phyloP scores from a whole-genome alignment of 2,113 vertebrate genomes.

The Lamprotornis superbus region DNA sequence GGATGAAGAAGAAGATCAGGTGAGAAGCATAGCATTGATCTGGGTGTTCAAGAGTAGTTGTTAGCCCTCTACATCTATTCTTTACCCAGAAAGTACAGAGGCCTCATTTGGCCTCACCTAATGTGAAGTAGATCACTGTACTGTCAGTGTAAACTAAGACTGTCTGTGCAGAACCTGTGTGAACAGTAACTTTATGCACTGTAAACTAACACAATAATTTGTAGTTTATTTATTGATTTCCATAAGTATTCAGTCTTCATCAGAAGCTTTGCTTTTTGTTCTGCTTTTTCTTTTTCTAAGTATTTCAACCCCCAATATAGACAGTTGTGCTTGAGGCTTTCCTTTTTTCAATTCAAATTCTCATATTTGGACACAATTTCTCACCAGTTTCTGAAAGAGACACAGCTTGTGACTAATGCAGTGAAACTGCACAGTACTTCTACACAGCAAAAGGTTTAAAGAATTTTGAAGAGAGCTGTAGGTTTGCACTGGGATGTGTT shows the following conservation, averaged over 20 bases:
- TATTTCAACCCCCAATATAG: neutral
- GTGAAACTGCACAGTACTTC: neutral
- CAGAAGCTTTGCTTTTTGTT: neutral
- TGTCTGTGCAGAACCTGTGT: neutral
- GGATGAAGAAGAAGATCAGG: conserved; percentile 98
- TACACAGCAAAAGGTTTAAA: neutral
- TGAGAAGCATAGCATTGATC: conserved; percentile 51
- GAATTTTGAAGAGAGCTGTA: neutral
- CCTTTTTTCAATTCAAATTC: neutral
- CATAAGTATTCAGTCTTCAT: neutral
- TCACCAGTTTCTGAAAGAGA: neutral
- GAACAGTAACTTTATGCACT: neutral
- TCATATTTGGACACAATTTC: neutral
- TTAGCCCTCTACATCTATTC: neutral
- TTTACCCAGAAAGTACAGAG: neutral
- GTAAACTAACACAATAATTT: neutral
- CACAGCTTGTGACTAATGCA: neutral
- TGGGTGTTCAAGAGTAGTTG: neutral
- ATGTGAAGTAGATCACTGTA: neutral
- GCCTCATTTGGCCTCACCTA: neutral
- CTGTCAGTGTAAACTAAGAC: neutral
- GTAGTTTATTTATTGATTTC: neutral
- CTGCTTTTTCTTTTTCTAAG: neutral
- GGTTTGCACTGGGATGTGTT: neutral
- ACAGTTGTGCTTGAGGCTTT: neutral